Evolutionary conservation across 2,113 vertebrate genomes (phyloP), one percentile per base, ranked within the genome.

Genomic region (Nothobranchius kuhntae): DNA sequence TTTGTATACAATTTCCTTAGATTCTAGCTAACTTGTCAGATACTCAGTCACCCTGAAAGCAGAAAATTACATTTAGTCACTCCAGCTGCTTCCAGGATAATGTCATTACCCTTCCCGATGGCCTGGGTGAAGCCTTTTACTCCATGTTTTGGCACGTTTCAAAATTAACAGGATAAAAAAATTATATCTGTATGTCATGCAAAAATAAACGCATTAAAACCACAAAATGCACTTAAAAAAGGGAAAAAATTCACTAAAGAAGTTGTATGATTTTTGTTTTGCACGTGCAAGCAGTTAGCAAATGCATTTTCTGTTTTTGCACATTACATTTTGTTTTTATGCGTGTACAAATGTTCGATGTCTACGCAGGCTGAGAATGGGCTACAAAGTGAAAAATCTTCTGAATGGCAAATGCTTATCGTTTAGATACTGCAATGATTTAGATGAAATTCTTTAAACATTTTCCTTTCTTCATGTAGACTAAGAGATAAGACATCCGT

Each of bases 1-100:
- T 65, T 61, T 73, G 53, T 73, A 55, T 75, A 68, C 21, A 48
- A 65, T 70, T 66, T 56, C 71, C 74, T 83, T 82, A 72, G 68
- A 82, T 56, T 35, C 73, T 75, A 57, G 54, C 61, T 75, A 54
- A 53, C 72, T 78, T 81, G 80, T 86, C 77, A 78, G 75, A 80
- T 74, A 72, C 60, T 61, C 58, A 77, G 75, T 21, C 21, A 21
- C 21, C 46, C 67, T 80, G 64, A 73, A 81, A 81, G 73, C 57
- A 72, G 50, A 82, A 63, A 84, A 76, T 83, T 76, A 61, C 56
- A 78, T 82, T 83, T 56, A 83, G 68, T 58, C 50, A 21, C 58
- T 81, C 38, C 35, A 45, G 69, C 53, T 61, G 60, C 42, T 61
- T 83, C 76, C 76, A 87, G 78, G 69, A 77, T 75, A 65, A 79